Percentiles rank a stretch among this genome's conserved stretches.
Conservation (phyloP, 2,113 vertebrate genomes). For the Bucco capensis region DNA sequence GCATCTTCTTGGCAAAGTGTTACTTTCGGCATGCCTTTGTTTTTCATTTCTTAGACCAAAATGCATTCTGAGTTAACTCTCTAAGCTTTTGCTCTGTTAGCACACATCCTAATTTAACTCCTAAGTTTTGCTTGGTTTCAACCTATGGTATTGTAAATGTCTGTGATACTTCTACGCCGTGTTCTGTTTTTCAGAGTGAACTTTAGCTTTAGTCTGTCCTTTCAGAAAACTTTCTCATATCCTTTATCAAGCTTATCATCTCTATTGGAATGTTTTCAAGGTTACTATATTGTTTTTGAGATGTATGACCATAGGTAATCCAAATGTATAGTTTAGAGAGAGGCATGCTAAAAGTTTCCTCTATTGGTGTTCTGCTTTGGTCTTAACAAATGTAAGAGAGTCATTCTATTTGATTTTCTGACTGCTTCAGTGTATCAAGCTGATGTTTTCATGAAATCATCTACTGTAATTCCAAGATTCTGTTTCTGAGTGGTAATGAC, state of each 20-base stretch:
- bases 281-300: background rate
- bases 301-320: background rate
- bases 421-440: background rate
- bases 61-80: no score
- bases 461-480: background rate
- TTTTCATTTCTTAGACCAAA: no score
- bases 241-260: background rate
- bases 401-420: background rate
- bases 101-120: no score
- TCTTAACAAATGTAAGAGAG: background rate
- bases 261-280: background rate
- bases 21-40: no score
- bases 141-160: background rate
- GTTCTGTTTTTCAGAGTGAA: background rate
- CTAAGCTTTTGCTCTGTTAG: no score
- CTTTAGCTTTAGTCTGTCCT: background rate
- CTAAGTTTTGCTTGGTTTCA: no score
- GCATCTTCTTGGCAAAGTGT: no score
- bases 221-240: background rate
- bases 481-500: background rate
- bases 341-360: background rate
- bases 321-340: background rate
- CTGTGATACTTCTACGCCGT: background rate
- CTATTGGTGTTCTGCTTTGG: background rate
- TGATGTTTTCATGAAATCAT: background rate